Evolutionary conservation across 92 coral and sea anemone genomes (phyloP), one percentile per base, ranked within the genome.

Genomic region (Phenganax marumi): DNA sequence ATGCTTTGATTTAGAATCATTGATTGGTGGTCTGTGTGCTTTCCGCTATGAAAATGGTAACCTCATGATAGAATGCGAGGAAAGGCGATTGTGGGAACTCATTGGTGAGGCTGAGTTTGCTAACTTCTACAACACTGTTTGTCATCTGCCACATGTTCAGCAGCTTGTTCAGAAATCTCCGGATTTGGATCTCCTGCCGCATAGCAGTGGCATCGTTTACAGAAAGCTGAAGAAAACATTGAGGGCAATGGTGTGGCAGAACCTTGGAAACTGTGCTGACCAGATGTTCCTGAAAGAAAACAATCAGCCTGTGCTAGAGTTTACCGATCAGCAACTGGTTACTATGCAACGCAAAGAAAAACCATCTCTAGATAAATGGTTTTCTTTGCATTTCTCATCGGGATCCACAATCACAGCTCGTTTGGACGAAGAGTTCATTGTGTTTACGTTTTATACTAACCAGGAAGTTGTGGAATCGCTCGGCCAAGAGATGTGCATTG

Each of bases 191-290:
- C 76, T 71, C 55, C 50, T 66, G 50, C 73, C 73, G 73, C 73
- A 66, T 39, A 6, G 73, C 50, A 23, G 73, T 16, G 8, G 8
- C 22, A 6, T 66, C 14, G 73, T 66, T 7, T 66, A 66, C 73
- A 6, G 46, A 66, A 66, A 66, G 14, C 76, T 71, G 5, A 71
- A 71, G 76, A 71, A 26, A 3, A 71, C 76, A 6, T 71, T 71
- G n/a, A 39, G 76, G n/a, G 76, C 76, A 9, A 71, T 71, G 76
- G 76, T 71, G 52, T 71, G 76, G 76, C 76, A 71, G 52, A 14
- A 22, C 5, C 76, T 71, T 48, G 76, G 76, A 39, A 9, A 71
- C 18, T 71, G 76, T 71, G 50, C 73, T 6, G 73, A 66, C 73
- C 73, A 66, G 73, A 66, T 66, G 73, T 66, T 66, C 73, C 73